Base-by-base conservation (phyloP, 1,140 invertebrate species). In the Drosophila kikkawai region DNA sequence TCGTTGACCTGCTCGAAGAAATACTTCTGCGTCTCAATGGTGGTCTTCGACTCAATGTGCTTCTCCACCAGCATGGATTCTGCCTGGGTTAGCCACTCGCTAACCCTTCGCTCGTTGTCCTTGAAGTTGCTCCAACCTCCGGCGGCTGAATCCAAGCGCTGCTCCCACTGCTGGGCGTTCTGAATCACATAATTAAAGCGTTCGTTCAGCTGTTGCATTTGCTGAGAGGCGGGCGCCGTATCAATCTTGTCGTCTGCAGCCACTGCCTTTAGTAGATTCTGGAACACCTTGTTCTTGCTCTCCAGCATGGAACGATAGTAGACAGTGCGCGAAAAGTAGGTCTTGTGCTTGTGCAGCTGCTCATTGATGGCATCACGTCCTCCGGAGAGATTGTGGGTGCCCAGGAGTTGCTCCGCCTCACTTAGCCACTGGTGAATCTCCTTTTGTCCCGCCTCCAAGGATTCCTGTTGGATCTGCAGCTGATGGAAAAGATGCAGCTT, bases 281-380 rank as follows among this genome's bases (percentile, higher is more conserved):
- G 95, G 93, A 98, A 96, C n/a, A 98, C 96, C 93, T 98, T 98
- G 92, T 98, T 98, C 93, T 98, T 98, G 82, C 97, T 98, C 79
- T 98, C 97, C 44, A 99, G 91, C 96, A 98, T 98, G 0, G 97
- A 98, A 90, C 97, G 97, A 93, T 98, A 98, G 92, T 98, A 98
- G 0, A 97, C 95, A 0, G 96, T 97, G 66, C 97, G 95, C 0
- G 97, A 96, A 92, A 98, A 98, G 93, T 98, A 98, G 17, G 95
- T 94, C 92, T 98, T 98, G 84, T 99, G 97, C 78, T 95, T 95
- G 56, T 98, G 96, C 26, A 98, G 94, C 60, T 96, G 95, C 19
- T 95, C 94, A 75, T 97, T 95, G 19, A 97, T 94, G 4, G 94
- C 93, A 77, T 98, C 96, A 68, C 96, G 95, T n/a, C 95, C 95